Conservation (phyloP, 2,888 invertebrate species). For the Dicranocentrus wangi region DNA sequence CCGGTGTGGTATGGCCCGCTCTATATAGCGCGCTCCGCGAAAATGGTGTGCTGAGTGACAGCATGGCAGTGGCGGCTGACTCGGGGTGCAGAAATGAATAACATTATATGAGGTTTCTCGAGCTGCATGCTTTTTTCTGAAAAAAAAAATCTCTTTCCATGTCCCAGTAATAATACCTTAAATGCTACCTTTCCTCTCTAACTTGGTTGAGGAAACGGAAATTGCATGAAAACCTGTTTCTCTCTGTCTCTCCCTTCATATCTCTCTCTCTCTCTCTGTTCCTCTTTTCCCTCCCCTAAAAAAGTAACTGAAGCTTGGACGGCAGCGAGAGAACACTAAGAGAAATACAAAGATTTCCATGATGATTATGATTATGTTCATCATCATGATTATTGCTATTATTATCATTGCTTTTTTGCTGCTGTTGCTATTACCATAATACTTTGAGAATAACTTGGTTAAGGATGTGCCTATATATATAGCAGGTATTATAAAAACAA, state of each 20-base stretch:
- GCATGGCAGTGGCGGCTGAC: conserved; percentile 1
- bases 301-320: neutral
- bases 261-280: conserved; percentile 10
- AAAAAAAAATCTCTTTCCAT: conserved; percentile 8
- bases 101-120: conserved; percentile 11
- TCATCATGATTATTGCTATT: conserved; percentile 46
- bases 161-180: conserved; percentile 19
- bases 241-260: conserved; percentile 3
- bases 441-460: neutral
- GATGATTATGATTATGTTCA: conserved; percentile 50
- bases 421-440: conserved; percentile 23
- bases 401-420: conserved; percentile 26
- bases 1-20: conserved; percentile 31
- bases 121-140: conserved; percentile 14
- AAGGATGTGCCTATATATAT: too few relatives aligned
- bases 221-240: conserved; percentile 45
- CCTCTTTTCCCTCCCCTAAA: too few relatives aligned
- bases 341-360: conserved; percentile 35
- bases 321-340: neutral
- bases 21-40: neutral
- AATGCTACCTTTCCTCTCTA: conserved; percentile 16
- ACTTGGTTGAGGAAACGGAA: conserved; percentile 49
- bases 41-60: neutral
- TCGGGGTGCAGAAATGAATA: conserved; percentile 35
- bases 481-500: too few relatives aligned